Conservation (phyloP, 1,140 invertebrate genomes). For the Phymorhynchus buccinoides region DNA sequence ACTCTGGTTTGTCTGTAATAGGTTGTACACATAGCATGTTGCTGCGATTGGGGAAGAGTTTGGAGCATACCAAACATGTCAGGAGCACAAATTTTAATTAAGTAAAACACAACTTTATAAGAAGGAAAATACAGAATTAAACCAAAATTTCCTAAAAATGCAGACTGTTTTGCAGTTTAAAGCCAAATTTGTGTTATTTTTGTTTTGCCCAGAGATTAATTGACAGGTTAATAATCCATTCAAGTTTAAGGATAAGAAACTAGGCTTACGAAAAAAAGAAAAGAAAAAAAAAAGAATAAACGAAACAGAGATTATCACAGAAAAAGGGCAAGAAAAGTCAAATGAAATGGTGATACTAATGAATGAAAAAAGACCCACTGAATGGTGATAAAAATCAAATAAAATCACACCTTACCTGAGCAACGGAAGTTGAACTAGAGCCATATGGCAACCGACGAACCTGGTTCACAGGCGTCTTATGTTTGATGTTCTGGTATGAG, state of each 20-base stretch:
- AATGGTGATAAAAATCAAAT: neutral
- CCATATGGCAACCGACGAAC: conserved; percentile 45
- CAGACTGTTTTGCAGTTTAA: no score
- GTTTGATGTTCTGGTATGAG: conserved; percentile 72
- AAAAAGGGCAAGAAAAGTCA: no score
- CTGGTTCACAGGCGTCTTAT: conserved; percentile 72
- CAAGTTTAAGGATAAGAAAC: no score
- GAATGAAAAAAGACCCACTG: neutral
- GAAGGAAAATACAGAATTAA: no score
- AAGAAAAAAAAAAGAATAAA: neutral
- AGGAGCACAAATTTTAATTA: no score
- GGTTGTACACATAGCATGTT: neutral
- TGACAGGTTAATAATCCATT: no score
- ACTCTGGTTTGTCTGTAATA: conserved; percentile 41
- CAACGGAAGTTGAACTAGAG: conserved; percentile 33
- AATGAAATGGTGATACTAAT: neutral
- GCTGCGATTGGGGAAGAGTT: neutral
- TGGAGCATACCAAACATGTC: no score
- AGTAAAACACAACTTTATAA: no score
- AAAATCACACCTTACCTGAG: conserved; percentile 17
- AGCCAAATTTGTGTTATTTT: no score
- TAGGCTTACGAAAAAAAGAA: neutral
- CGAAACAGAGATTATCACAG: neutral
- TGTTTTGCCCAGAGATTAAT: no score
- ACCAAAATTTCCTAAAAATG: no score